A percentile compares a stretch with the other conserved stretches of the same genome.
Conservation (phyloP, 2,113 vertebrate species). For the Oryctolagus cuniculus region DNA sequence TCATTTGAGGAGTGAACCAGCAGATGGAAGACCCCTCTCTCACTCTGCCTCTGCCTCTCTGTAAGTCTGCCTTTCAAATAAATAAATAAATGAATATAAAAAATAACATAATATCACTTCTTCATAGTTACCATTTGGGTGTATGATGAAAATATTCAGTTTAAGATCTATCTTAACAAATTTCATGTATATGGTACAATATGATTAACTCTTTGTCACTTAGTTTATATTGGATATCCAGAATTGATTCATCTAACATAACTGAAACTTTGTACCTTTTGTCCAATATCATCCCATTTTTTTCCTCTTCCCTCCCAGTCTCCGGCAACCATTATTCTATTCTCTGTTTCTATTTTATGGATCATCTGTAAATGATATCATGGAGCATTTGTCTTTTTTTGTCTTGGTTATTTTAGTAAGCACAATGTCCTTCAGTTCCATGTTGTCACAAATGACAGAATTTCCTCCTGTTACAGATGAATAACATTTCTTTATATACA, state of each 20-base stretch:
- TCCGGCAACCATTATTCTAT: not conserved
- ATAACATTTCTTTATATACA: not conserved
- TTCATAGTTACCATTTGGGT: not conserved
- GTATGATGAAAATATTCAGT: not conserved
- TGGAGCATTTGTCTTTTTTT: not conserved
- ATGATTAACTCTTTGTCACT: not conserved
- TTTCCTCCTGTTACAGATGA: not conserved
- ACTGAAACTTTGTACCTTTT: not conserved
- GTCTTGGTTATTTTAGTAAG: not conserved
- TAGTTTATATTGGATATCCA: not conserved
- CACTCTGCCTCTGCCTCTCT: no score
- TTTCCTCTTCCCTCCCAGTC: not conserved
- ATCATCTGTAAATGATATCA: not conserved
- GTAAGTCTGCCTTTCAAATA: no score
- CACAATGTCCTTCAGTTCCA: not conserved
- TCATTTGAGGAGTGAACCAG: no score
- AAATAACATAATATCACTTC: not conserved
- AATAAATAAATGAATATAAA: no score
- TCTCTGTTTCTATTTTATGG: not conserved
- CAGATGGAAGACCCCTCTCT: no score
- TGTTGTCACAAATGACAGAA: not conserved
- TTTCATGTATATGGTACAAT: not conserved
- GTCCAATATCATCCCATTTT: rapidly evolving
- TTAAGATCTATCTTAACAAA: not conserved
- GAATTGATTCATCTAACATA: not conserved